Evolutionary conservation across 2,797 vertebrate species (phyloP).

Genomic region (Melanotaenia nigrans): DNA sequence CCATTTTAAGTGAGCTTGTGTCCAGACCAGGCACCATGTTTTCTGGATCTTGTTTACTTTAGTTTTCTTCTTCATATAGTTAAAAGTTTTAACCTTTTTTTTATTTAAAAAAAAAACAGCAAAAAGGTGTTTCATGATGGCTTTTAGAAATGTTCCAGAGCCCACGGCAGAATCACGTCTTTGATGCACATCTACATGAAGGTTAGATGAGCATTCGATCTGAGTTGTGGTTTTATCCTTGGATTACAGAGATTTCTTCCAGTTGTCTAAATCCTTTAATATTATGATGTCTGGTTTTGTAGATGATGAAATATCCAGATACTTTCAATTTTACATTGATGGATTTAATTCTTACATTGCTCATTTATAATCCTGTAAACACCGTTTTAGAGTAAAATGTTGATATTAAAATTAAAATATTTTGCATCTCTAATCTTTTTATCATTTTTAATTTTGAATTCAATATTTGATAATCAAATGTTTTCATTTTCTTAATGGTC

Average conservation of each 20-base stretch:
- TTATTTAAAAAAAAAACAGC: no score
- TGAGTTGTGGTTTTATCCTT: background rate
- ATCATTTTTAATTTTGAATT: background rate
- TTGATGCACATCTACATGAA: no score
- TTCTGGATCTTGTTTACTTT: background rate
- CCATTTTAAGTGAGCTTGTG: background rate
- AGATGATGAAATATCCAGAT: background rate
- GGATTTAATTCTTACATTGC: background rate
- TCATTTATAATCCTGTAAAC: background rate
- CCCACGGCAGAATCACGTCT: background rate
- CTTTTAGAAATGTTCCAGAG: background rate
- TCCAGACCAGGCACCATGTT: background rate
- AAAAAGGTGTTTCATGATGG: background rate
- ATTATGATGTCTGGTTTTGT: background rate
- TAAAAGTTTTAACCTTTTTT: background rate
- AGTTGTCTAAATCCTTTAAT: background rate
- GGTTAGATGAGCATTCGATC: no score
- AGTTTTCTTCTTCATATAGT: background rate
- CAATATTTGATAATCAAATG: background rate
- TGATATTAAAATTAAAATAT: background rate
- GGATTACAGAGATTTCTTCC: background rate
- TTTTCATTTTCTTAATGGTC: conserved; percentile 23
- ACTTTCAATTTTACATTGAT: background rate
- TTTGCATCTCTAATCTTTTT: background rate
- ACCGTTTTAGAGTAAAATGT: background rate